Percentiles rank a stretch among this genome's conserved stretches.
phyloP scores from a whole-genome alignment of 2,888 invertebrate genomes.

The Hyalella azteca region DNA sequence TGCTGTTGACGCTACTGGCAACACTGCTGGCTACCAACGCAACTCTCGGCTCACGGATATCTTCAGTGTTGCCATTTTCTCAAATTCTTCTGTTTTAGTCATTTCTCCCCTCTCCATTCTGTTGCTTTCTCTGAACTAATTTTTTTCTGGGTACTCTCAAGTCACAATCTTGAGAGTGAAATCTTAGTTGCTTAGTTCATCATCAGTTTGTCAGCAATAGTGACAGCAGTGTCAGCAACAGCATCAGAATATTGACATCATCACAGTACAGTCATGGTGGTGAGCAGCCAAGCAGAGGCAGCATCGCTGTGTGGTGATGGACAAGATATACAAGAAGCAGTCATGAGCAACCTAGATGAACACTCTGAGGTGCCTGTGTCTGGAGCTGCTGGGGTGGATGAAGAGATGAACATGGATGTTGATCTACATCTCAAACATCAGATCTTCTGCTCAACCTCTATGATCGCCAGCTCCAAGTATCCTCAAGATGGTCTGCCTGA shows the following conservation, averaged over 20 bases:
- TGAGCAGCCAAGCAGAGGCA: background rate
- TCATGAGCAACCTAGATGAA: background rate
- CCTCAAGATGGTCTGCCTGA: background rate
- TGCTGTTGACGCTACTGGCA: constrained; percentile 36
- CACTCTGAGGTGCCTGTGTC: background rate
- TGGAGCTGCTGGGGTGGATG: background rate
- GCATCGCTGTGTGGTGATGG: background rate
- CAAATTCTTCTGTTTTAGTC: background rate
- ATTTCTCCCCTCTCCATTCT: background rate
- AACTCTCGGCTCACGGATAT: background rate
- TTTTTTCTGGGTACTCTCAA: background rate
- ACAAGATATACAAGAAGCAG: background rate
- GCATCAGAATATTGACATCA: background rate
- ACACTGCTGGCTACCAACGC: background rate
- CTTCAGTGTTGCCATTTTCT: background rate
- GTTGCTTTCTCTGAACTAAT: background rate
- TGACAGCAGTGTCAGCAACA: constrained; percentile 35
- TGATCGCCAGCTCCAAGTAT: background rate
- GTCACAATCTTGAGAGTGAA: background rate
- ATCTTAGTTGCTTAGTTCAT: background rate
- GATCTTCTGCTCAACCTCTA: constrained; percentile 6
- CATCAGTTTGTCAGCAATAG: constrained; percentile 17
- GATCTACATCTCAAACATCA: background rate
- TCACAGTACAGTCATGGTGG: constrained; percentile 18
- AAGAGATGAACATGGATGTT: background rate